Conservation (phyloP, 2,888 invertebrate genomes). For the Acleris laterana region DNA sequence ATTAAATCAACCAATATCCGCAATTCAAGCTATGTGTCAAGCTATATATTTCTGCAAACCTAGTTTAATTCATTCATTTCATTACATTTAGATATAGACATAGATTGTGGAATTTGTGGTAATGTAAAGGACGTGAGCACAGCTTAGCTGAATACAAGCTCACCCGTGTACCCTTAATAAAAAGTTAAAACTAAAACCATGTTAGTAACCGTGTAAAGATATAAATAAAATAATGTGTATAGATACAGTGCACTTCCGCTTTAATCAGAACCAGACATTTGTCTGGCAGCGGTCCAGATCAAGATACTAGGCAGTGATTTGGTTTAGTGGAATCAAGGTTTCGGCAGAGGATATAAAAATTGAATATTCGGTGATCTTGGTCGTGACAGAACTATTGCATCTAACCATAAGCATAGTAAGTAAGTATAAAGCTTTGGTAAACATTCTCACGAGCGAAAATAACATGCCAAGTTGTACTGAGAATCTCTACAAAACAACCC, state of each 20-base stretch:
- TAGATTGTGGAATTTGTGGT: too few species aligned
- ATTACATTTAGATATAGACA: too few species aligned
- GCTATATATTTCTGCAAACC: background rate
- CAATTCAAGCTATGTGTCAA: background rate
- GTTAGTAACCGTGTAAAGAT: constrained; percentile 45
- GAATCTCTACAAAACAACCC: too few species aligned
- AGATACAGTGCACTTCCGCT: constrained; percentile 59
- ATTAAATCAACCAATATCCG: constrained; percentile 14
- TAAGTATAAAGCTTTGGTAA: too few species aligned
- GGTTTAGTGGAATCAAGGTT: constrained; percentile 33
- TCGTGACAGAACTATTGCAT: too few species aligned
- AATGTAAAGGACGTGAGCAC: too few species aligned
- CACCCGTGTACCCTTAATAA: background rate
- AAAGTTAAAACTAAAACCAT: constrained; percentile 39
- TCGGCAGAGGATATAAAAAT: background rate
- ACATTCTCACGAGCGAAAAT: too few species aligned
- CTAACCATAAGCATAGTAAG: too few species aligned
- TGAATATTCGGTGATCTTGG: too few species aligned
- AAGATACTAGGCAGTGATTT: constrained; percentile 40
- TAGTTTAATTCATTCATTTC: too few species aligned
- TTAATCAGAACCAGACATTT: constrained; percentile 52
- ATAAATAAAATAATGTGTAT: constrained; percentile 47
- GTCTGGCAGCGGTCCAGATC: constrained; percentile 56
- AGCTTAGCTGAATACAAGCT: too few species aligned
- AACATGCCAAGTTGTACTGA: too few species aligned